Evolutionary conservation across 2,888 invertebrate species (phyloP), one percentile per base, ranked within the genome.

Genomic region (Anarsia innoxiella): DNA sequence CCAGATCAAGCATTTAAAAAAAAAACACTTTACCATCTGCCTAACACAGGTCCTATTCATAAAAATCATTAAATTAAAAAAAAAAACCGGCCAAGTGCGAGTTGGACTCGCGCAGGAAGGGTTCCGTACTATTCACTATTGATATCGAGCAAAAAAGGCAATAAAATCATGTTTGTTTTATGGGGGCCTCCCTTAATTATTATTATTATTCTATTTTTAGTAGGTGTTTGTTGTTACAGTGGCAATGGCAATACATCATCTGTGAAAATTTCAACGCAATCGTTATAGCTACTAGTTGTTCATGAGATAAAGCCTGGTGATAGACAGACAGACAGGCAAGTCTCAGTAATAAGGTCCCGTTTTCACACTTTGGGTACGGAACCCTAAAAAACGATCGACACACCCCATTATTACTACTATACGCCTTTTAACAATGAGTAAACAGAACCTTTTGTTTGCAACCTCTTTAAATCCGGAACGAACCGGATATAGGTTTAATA

Each of bases 401-500:
- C 32, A 46, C 46, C 49, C 53, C 43, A 48, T 57, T 46, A 53
- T 57, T 53, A n/a, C n/a, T n/a, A n/a, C n/a, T n/a, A n/a, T n/a
- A 56, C 42, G 34, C 40, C 41, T 36, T 32, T 30, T 32, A 49
- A 50, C 46, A 49, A 40, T 42, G 39, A 41, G 39, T 48, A 48
- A 54, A 53, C 33, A 33, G 13, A 33, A 19, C 33, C 44, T 58
- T 48, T 49, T 54, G 51, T 54, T 46, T 57, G 51, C 51, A 48
- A 33, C 49, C 45, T 46, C 33, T 40, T 39, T 44, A 44, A 49
- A 53, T 53, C 61, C 58, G 58, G 56, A 53, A 51, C 44, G 42
- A 44, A 50, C 59, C 64, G 69, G 68, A 70, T 57, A 68, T 68
- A 54, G 63, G 50, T 56, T 53, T 52, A 55, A 66, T 66, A 61